phyloP scores from a whole-genome alignment of 2,888 invertebrate genomes.

The Drosophila kanekoi region DNA sequence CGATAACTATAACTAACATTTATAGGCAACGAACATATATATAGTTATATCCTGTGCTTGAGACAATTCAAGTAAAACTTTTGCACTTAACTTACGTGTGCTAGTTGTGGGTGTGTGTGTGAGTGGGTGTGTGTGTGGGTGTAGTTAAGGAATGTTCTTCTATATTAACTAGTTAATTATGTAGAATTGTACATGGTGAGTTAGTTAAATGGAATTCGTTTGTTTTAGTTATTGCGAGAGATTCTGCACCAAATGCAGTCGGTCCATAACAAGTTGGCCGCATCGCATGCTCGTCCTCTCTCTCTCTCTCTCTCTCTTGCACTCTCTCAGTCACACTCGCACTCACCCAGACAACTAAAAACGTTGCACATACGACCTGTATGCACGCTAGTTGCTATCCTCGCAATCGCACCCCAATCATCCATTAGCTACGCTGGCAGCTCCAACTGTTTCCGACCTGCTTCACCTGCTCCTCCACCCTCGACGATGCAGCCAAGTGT shows the following conservation, averaged over 20 bases:
- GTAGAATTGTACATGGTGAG: constrained; percentile 58
- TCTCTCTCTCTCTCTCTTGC: background rate
- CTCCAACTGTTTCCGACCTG: background rate
- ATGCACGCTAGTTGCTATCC: constrained; percentile 77
- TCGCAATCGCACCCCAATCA: constrained; percentile 44
- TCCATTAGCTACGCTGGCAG: constrained; percentile 27
- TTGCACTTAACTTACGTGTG: constrained; percentile 54
- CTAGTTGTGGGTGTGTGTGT: constrained; percentile 24
- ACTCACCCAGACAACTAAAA: constrained; percentile 68
- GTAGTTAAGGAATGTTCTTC: constrained; percentile 18
- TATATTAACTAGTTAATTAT: constrained; percentile 26
- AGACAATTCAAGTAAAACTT: constrained; percentile 46
- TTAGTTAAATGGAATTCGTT: constrained; percentile 50
- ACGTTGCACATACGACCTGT: constrained; percentile 77
- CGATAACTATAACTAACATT: constrained; percentile 69
- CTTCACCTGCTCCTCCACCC: too few species aligned
- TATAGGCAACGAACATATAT: constrained; percentile 13
- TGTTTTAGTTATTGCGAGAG: constrained; percentile 20
- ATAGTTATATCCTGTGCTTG: constrained; percentile 16
- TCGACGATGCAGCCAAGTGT: constrained; percentile 74
- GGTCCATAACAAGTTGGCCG: constrained; percentile 56
- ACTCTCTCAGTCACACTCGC: constrained; percentile 24
- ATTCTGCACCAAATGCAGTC: constrained; percentile 52
- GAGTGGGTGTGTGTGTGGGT: constrained; percentile 15
- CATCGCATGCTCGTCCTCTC: constrained; percentile 31